Conservation (phyloP, 2,113 vertebrate species). For the Chamaetylas fuelleborni region DNA sequence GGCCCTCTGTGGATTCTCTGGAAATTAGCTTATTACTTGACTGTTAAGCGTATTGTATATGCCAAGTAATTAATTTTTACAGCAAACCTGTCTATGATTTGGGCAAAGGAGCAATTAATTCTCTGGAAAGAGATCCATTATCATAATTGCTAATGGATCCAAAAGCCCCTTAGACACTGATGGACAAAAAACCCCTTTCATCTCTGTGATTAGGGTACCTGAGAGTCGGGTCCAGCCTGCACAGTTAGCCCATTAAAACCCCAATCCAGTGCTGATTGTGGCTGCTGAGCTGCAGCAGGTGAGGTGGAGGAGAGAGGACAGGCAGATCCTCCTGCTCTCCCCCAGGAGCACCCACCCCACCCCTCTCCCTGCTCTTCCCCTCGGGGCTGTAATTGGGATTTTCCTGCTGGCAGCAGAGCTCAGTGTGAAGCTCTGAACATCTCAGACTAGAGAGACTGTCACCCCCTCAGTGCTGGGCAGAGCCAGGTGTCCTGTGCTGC, state of each 20-base stretch:
- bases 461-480: accelerated
- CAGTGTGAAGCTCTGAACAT: accelerated
- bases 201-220: not conserved
- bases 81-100: slow-evolving; percentile 49
- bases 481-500: not conserved
- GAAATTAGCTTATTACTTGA: slow-evolving; percentile 59
- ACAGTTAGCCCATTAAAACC: not conserved
- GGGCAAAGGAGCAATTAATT: slow-evolving; percentile 60
- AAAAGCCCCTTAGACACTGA: slow-evolving; percentile 14
- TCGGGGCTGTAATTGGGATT: not conserved
- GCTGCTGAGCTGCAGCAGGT: not conserved
- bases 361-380: not conserved
- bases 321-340: not conserved
- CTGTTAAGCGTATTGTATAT: slow-evolving; percentile 42
- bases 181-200: slow-evolving; percentile 21
- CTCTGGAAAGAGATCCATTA: slow-evolving; percentile 46
- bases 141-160: slow-evolving; percentile 64
- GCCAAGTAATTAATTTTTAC: slow-evolving; percentile 70
- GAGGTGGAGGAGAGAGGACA: not conserved
- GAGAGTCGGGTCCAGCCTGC: not conserved
- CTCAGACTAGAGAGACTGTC: not conserved
- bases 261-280: not conserved
- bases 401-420: not conserved
- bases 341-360: not conserved
- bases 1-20: not conserved